Base-by-base conservation (phyloP, 2,797 vertebrate species). In the Melopsittacus undulatus region DNA sequence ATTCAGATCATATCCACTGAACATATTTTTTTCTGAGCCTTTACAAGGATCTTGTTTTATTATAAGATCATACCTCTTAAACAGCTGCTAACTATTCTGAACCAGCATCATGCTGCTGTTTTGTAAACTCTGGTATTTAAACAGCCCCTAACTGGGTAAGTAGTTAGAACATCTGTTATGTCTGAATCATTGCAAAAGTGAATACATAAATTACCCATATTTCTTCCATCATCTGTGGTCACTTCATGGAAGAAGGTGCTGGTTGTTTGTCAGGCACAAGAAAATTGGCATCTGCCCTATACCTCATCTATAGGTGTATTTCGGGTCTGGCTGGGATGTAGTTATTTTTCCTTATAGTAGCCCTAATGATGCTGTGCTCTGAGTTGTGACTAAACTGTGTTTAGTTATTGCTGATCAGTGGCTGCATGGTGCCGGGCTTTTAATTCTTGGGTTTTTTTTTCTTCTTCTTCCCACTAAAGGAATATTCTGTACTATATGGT, bases 341-440 rank as follows among this genome's bases (percentile, higher is more conserved):
- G 18, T 32, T 62, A 18, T 29, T 81, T 84, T 83, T 75, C 16
- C 15, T 59, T 49, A 48, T 22, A 68, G 27, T 20, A 81, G 19
- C 12, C 11, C 27, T 49, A 56, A 46, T 21, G 32, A 20, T 42
- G 12, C 19, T 56, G 15, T 51, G 20, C 13, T 85, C 77, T 62
- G 32, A 17, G 57, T 42, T 68, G n/a, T 62, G n/a, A 42, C 26
- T 76, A 67, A 91, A 10, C 8, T 30, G 5, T 15, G 30, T 27
- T 49, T 49, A 80, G 29, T 22, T 81, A 15, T 32, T 73, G 20
- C 38, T 46, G 8, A n/a, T 40, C 15, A 38, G 11, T 8, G 7
- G 43, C n/a, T 83, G 26, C 16, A 36, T 5, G 5, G 21, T 27
- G 12, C 19, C 0, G 0, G 62, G 18, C 27, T 74, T 67, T 73